Conservation (phyloP, 1,140 invertebrate species). For the Delia radicum region DNA sequence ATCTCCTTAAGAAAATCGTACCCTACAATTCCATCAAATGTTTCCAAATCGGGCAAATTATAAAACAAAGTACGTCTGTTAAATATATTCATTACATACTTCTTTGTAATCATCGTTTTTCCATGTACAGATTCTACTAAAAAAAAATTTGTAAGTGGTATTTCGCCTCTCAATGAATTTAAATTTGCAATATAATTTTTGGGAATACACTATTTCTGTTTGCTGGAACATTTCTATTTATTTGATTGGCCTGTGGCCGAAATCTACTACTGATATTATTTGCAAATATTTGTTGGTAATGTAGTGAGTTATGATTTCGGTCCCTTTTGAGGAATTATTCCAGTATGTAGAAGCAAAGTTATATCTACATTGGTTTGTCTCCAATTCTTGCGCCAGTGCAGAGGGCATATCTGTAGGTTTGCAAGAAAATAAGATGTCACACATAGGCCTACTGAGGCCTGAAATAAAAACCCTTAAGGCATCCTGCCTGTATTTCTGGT, state of each 20-base stretch:
- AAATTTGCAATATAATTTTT: not conserved
- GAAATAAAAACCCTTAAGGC: conserved; percentile 28
- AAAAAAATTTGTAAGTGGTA: no score
- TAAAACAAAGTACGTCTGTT: no score
- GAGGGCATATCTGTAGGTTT: conserved; percentile 21
- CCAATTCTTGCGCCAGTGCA: conserved; percentile 24
- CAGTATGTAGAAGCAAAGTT: conserved; percentile 7
- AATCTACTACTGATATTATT: not conserved
- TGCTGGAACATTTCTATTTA: not conserved
- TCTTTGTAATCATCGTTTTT: no score
- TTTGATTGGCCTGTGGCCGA: not conserved
- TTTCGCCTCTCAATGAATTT: no score
- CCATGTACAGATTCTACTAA: no score
- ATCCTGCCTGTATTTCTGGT: conserved; percentile 29
- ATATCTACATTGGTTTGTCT: conserved; percentile 26
- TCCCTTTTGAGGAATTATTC: not conserved
- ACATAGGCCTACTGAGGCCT: conserved; percentile 21
- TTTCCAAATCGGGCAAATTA: not conserved
- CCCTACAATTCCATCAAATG: not conserved
- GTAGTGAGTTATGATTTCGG: not conserved
- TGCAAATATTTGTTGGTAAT: not conserved
- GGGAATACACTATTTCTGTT: not conserved
- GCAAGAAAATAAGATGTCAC: conserved; percentile 26
- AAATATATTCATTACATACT: no score
- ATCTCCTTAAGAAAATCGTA: not conserved